These are phyloP conservation scores for Tenualosa thibaudeaui DNA, from an alignment of 2,797 vertebrate species.

Conservation along the genomic window DNA sequence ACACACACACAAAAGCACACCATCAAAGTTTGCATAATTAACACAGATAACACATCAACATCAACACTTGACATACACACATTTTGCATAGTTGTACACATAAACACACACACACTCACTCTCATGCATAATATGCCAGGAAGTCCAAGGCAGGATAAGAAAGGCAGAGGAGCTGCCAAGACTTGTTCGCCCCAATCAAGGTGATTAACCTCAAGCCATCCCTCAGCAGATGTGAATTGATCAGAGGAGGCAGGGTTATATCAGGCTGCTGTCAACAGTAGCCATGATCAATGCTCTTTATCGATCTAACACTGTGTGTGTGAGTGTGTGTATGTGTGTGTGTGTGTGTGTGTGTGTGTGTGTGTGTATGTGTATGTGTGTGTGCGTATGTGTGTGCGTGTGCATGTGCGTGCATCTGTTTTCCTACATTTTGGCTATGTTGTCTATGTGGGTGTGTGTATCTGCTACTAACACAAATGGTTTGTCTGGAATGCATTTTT, in stretches of 20 bases:
- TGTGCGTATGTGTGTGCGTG: neutral
- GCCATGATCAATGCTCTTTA: slow-evolving; percentile 66
- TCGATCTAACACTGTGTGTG: slow-evolving; percentile 54
- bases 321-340: neutral
- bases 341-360: slow-evolving; percentile 6
- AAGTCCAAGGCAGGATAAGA: too few species aligned
- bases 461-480: neutral
- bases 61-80: too few species aligned
- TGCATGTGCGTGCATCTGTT: neutral
- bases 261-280: slow-evolving; percentile 54
- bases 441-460: neutral
- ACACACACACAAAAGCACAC: neutral
- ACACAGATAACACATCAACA: neutral
- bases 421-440: too few species aligned
- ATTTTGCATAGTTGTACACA: too few species aligned
- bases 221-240: slow-evolving; percentile 64
- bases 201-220: slow-evolving; percentile 63
- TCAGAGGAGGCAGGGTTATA: slow-evolving; percentile 55
- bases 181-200: slow-evolving; percentile 33
- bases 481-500: neutral
- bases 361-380: neutral
- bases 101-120: too few species aligned
- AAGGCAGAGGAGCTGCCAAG: neutral
- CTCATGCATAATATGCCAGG: too few species aligned
- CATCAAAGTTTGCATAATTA: too few species aligned